Percentiles rank a stretch among this genome's conserved stretches.
phyloP scores from a whole-genome alignment of 1,140 invertebrate genomes.

The Drosophila seguyi region DNA sequence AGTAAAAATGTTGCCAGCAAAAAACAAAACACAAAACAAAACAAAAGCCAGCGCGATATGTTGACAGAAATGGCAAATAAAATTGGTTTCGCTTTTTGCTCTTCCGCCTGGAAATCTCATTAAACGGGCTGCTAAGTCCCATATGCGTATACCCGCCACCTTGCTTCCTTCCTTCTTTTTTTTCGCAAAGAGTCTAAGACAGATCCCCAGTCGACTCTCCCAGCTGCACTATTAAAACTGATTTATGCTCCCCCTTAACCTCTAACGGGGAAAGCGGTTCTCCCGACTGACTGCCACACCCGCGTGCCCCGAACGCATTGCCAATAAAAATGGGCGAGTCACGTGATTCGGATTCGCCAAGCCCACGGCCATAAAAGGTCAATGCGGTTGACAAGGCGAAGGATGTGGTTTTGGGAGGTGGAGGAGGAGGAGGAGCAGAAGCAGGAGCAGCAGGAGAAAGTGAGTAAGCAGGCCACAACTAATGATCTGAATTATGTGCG shows the following conservation, averaged over 20 bases:
- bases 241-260: constrained; percentile 60
- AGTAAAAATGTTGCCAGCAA: constrained; percentile 62
- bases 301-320: constrained; percentile 55
- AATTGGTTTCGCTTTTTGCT: constrained; percentile 55
- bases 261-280: constrained; percentile 17
- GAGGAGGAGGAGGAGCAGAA: constrained; percentile 3
- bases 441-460: constrained; percentile 20
- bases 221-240: constrained; percentile 80
- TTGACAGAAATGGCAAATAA: constrained; percentile 53
- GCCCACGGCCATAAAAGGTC: constrained; percentile 71
- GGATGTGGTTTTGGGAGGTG: no score
- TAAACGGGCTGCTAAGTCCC: constrained; percentile 60
- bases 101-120: constrained; percentile 69
- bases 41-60: constrained; percentile 36
- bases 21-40: constrained; percentile 34
- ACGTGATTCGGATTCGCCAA: constrained; percentile 74
- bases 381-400: constrained; percentile 56
- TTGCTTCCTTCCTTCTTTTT: neutral
- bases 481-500: constrained; percentile 67
- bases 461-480: constrained; percentile 45
- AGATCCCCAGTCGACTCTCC: constrained; percentile 40
- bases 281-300: constrained; percentile 64
- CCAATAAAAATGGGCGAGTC: constrained; percentile 76
- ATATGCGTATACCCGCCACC: constrained; percentile 41
- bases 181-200: constrained; percentile 12